Base-by-base conservation (phyloP, 2,113 vertebrate genomes). In the Oreotrochilus melanogaster region DNA sequence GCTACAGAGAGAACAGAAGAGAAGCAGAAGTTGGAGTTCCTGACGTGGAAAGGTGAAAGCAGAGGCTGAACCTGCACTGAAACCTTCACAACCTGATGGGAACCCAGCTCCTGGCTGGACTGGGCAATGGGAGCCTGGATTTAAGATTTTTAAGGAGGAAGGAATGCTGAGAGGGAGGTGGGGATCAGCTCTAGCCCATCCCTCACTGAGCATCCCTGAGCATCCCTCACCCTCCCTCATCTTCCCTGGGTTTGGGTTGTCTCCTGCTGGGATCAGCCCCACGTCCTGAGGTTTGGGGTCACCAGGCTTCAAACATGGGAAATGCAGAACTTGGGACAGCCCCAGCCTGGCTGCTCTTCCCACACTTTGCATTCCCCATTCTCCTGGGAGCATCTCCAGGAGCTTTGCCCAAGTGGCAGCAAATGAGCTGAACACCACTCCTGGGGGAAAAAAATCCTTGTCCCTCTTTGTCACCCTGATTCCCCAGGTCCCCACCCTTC, bases 1-100 rank as follows among this genome's bases (percentile, higher is more conserved):
- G 98, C 98, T 99, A 98, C 84, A 97, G 97, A 97, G 97, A 98
- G 96, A 98, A 98, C 96, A 98, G 97, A 94, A 89, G 88, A 96
- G 94, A 96, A 97, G 96, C 89, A 98, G 82, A 76, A 57, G 91
- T 88, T 75, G 56, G 91, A 67, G 54, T 85, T 88, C 45, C 61
- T 92, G 33, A 51, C 79, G 93, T 51, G 7, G 43, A 93, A 53
- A 94, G 56, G 72, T 45, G 62, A 60, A 50, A 51, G 54, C 0
- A 51, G 12, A 43, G 27, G 14, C 10, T 2, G 6, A 8, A 22
- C 56, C 2, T 8, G 37, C 11, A 27, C 47, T 93, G 24, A 48
- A 78, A 48, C 51, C 35, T 31, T 1, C 5, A 6, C 66, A 30
- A 14, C 28, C 2, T 6, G 31, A 18, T 0, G 6, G 65, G 57